phyloP scores from a whole-genome alignment of 2,797 vertebrate species.

The Thamnophis elegans region DNA sequence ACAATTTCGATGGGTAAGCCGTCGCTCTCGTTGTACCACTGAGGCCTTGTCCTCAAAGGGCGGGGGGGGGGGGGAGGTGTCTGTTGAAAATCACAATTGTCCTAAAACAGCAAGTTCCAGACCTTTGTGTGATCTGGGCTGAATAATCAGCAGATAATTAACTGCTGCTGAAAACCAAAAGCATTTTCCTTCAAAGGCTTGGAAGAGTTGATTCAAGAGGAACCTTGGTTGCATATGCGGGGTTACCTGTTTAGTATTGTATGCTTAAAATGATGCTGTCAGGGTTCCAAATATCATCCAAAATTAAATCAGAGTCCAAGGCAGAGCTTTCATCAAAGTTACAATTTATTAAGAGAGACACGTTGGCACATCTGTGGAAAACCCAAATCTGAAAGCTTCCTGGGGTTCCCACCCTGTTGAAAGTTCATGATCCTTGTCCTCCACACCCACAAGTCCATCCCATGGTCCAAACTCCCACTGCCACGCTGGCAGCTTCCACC shows the following conservation, averaged over 20 bases:
- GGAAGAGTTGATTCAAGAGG: neutral
- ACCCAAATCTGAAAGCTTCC: no score
- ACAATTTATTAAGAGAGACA: no score
- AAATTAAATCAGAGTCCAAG: no score
- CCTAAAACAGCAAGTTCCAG: neutral
- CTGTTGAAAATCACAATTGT: neutral
- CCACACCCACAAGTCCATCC: no score
- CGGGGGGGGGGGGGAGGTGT: neutral
- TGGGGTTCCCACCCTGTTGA: no score
- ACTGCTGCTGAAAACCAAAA: constrained; percentile 1
- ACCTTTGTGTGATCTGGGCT: constrained; percentile 35
- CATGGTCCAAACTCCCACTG: no score
- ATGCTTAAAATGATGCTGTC: neutral
- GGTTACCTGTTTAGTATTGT: neutral
- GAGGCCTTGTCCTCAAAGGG: neutral
- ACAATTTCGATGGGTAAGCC: constrained; percentile 94
- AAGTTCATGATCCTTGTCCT: no score
- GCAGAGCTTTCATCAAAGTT: no score
- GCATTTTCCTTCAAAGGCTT: constrained; percentile 1
- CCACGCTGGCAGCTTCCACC: no score
- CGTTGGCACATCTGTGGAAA: no score
- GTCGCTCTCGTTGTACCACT: neutral
- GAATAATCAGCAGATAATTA: constrained; percentile 11
- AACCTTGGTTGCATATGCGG: neutral
- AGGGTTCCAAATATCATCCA: no score